Conservation (phyloP, 2,888 invertebrate genomes). For the Synergus laeviventris region DNA sequence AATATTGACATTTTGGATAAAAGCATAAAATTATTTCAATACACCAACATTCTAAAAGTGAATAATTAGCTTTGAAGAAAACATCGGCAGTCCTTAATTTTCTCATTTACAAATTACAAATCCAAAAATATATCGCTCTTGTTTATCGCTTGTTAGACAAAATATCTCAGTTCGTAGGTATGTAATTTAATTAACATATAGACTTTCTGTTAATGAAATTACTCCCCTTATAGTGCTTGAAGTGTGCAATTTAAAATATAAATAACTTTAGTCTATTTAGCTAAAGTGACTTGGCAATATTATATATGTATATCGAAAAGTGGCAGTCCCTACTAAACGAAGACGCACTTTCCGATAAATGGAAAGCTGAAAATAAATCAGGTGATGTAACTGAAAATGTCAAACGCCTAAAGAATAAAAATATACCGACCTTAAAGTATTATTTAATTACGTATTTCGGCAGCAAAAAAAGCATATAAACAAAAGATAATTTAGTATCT, state of each 20-base stretch:
- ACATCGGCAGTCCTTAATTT: constrained; percentile 19
- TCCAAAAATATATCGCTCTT: neutral
- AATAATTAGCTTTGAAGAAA: neutral
- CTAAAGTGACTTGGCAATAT: too few relatives aligned
- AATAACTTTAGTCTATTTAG: constrained; percentile 22
- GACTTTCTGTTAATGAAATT: neutral
- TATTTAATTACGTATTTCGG: neutral
- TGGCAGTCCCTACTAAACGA: neutral
- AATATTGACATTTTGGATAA: constrained; percentile 22
- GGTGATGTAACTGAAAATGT: neutral
- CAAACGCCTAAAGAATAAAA: too few relatives aligned
- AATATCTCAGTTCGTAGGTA: neutral
- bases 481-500: neutral
- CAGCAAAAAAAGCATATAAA: neutral
- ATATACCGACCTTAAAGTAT: too few relatives aligned
- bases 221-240: neutral
- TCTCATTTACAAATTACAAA: neutral
- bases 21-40: neutral
- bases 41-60: neutral
- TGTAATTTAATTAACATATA: neutral
- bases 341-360: neutral
- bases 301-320: too few relatives aligned
- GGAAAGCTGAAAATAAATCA: constrained; percentile 14
- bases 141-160: neutral
- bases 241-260: constrained; percentile 6